A percentile compares a stretch with the other conserved stretches of the same genome.
Conservation (phyloP, 2,888 invertebrate species). For the Exephanes ischioxanthus region DNA sequence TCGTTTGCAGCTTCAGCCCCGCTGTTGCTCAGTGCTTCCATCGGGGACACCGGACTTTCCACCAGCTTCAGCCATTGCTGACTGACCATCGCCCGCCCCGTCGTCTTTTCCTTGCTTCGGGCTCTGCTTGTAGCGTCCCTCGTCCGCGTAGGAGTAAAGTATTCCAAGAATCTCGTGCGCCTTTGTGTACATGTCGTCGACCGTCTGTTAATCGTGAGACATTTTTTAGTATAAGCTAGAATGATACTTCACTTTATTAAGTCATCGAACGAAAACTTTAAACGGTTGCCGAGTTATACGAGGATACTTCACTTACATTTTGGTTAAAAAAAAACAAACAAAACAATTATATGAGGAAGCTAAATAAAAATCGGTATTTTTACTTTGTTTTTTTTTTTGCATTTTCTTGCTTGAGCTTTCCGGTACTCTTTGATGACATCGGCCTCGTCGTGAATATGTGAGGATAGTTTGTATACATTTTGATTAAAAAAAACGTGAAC, state of each 20-base stretch:
- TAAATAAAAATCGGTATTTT: not conserved
- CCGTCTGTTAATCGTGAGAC: constrained; percentile 86
- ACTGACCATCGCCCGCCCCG: not conserved
- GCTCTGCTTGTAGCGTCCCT: constrained; percentile 70
- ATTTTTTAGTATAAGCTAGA: not conserved
- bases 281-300: too few species aligned
- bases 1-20: not conserved
- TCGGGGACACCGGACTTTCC: not conserved
- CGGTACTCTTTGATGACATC: constrained; percentile 85
- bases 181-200: constrained; percentile 89
- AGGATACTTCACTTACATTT: not conserved
- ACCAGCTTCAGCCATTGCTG: not conserved
- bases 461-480: not conserved
- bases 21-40: constrained; percentile 3
- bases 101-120: constrained; percentile 42
- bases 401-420: constrained; percentile 70
- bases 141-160: constrained; percentile 76
- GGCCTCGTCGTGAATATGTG: constrained; percentile 87
- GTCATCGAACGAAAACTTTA: too few species aligned
- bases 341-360: constrained; percentile 30
- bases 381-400: constrained; percentile 14
- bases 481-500: constrained; percentile 23
- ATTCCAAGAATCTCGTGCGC: constrained; percentile 89
- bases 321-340: not conserved
- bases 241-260: not conserved